Evolutionary conservation across 2,888 invertebrate species (phyloP).

Genomic region (Petrophora chlorosata): DNA sequence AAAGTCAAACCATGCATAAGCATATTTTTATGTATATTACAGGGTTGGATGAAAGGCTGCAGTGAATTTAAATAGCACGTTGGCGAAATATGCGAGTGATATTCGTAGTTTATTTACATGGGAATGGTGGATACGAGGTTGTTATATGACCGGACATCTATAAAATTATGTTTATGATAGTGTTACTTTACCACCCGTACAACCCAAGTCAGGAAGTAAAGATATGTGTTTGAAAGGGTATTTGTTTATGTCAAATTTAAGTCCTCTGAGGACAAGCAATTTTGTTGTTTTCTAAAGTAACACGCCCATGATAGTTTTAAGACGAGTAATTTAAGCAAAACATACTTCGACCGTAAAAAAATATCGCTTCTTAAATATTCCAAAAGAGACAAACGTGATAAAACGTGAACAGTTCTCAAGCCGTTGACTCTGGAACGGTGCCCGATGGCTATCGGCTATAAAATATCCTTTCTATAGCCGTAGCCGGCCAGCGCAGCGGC

Average conservation of each 20-base stretch:
- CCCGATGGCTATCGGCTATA: slow-evolving; percentile 41
- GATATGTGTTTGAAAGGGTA: no score
- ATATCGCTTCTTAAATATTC: slow-evolving; percentile 24
- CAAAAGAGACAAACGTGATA: slow-evolving; percentile 26
- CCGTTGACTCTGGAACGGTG: slow-evolving; percentile 38
- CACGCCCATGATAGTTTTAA: no score
- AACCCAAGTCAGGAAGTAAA: no score
- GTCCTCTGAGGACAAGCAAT: no score
- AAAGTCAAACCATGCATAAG: slow-evolving; percentile 50
- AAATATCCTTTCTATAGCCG: slow-evolving; percentile 35
- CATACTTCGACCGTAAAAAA: no score
- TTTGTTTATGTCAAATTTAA: no score
- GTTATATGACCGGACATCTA: no score
- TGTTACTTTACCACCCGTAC: no score
- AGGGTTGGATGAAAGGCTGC: slow-evolving; percentile 56
- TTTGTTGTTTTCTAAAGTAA: no score
- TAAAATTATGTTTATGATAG: no score
- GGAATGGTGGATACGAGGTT: no score
- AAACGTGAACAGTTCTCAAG: slow-evolving; percentile 30
- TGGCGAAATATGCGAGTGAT: slow-evolving; percentile 57
- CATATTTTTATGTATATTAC: slow-evolving; percentile 59
- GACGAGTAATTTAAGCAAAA: no score
- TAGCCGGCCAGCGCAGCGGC: background rate
- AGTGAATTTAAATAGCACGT: slow-evolving; percentile 62
- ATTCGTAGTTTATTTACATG: slow-evolving; percentile 52